Percentiles rank a stretch among this genome's conserved stretches.
Evolutionary conservation across 1,140 invertebrate species (phyloP).

Genomic region (Drepana arcuata): DNA sequence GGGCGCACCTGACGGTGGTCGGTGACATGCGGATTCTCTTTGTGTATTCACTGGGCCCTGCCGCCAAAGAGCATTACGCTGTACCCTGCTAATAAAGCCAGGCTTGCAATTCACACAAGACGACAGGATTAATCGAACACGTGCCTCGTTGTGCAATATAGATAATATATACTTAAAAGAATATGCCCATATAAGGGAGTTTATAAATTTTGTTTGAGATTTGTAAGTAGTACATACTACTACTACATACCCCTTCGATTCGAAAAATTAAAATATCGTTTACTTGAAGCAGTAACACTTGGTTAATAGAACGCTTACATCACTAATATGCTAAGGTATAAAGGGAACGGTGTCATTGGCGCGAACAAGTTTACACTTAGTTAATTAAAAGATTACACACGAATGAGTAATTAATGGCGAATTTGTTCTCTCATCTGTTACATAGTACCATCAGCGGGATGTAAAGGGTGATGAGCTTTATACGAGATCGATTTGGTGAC

Average conservation of each 20-base stretch:
- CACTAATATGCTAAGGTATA: slow-evolving; percentile 10
- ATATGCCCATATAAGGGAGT: no score
- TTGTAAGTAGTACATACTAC: no score
- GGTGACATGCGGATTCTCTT: slow-evolving; percentile 46
- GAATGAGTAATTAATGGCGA: slow-evolving; percentile 54
- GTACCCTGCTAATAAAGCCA: slow-evolving; percentile 8
- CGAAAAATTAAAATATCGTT: no score
- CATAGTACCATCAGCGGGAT: slow-evolving; percentile 17
- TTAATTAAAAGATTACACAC: slow-evolving; percentile 65
- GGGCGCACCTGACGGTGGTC: slow-evolving; percentile 36
- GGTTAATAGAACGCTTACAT: no score
- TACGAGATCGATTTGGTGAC: no score
- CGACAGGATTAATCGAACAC: no score
- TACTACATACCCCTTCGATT: no score
- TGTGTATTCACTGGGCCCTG: slow-evolving; percentile 17
- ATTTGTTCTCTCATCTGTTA: slow-evolving; percentile 55
- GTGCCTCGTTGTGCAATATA: no score
- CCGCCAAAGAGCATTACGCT: slow-evolving; percentile 20
- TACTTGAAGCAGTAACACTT: no score
- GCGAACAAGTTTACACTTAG: slow-evolving; percentile 50
- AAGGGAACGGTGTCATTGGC: slow-evolving; percentile 29
- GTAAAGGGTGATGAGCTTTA: no score
- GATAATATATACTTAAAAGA: no score
- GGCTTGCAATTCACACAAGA: slow-evolving; percentile 10
- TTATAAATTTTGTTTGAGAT: no score